Evolutionary conservation across 2,888 invertebrate species (phyloP).

Genomic region (Amphimallon solstitiale): DNA sequence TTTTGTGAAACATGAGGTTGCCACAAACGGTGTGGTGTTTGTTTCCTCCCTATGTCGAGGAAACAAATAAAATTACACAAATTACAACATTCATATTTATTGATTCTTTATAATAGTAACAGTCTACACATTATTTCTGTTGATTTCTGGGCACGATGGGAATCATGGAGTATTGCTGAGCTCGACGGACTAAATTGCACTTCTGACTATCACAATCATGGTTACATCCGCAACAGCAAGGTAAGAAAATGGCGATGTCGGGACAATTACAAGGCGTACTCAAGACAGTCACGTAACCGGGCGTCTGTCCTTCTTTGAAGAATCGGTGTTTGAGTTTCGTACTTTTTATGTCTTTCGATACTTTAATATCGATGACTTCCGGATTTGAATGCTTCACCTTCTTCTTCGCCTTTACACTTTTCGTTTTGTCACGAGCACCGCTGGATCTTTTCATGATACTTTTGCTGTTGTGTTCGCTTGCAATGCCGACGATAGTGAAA

Average conservation of each 20-base stretch:
- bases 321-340: slow-evolving; percentile 29
- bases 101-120: background rate
- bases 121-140: background rate
- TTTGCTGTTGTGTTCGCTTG: slow-evolving; percentile 6
- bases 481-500: slow-evolving; percentile 21
- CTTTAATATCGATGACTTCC: slow-evolving; percentile 37
- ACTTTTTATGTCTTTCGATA: slow-evolving; percentile 30
- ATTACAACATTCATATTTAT: background rate
- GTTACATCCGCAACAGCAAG: slow-evolving; percentile 44
- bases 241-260: slow-evolving; percentile 47
- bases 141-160: slow-evolving; percentile 17
- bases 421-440: background rate
- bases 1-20: too few relatives aligned
- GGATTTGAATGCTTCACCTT: slow-evolving; percentile 24
- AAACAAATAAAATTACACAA: too few relatives aligned
- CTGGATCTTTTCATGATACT: background rate
- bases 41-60: too few relatives aligned
- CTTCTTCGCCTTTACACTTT: background rate
- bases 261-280: slow-evolving; percentile 47
- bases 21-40: too few relatives aligned
- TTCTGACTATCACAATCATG: background rate
- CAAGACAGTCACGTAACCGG: slow-evolving; percentile 45
- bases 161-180: slow-evolving; percentile 25
- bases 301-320: slow-evolving; percentile 38
- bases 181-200: background rate